Evolutionary conservation across 2,888 invertebrate genomes (phyloP).

Genomic region (Helobdella robusta): DNA sequence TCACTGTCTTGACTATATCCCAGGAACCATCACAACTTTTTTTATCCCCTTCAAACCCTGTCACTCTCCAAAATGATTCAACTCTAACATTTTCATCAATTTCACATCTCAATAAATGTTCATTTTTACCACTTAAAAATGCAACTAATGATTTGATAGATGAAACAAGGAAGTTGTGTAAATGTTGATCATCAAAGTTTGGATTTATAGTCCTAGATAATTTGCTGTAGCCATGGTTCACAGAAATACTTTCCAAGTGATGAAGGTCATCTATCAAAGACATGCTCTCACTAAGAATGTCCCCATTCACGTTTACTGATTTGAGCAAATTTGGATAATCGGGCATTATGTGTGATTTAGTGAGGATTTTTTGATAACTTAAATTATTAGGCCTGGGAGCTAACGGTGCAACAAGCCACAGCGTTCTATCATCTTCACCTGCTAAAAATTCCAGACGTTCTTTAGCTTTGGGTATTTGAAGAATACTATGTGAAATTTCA

Average conservation of each 20-base stretch:
- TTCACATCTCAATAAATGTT: slow-evolving; percentile 49
- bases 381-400: slow-evolving; percentile 48
- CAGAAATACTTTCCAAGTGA: not conserved
- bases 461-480: slow-evolving; percentile 32
- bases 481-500: slow-evolving; percentile 34
- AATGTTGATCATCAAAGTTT: not conserved
- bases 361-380: slow-evolving; percentile 64
- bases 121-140: slow-evolving; percentile 32
- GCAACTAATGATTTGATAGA: slow-evolving; percentile 31
- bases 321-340: slow-evolving; percentile 59
- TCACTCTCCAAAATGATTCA: slow-evolving; percentile 68
- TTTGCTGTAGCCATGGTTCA: not conserved
- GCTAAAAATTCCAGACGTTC: slow-evolving; percentile 38
- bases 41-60: slow-evolving; percentile 27
- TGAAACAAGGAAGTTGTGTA: slow-evolving; percentile 24
- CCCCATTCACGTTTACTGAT: slow-evolving; percentile 49
- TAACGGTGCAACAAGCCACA: slow-evolving; percentile 24
- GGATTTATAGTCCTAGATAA: no score
- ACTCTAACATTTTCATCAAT: slow-evolving; percentile 68
- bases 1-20: not conserved
- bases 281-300: slow-evolving; percentile 52
- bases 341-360: slow-evolving; percentile 65
- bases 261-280: not conserved
- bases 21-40: slow-evolving; percentile 21
- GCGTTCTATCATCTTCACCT: slow-evolving; percentile 23